phyloP scores from a whole-genome alignment of 2,113 vertebrate species.

The Hoplias malabaricus region DNA sequence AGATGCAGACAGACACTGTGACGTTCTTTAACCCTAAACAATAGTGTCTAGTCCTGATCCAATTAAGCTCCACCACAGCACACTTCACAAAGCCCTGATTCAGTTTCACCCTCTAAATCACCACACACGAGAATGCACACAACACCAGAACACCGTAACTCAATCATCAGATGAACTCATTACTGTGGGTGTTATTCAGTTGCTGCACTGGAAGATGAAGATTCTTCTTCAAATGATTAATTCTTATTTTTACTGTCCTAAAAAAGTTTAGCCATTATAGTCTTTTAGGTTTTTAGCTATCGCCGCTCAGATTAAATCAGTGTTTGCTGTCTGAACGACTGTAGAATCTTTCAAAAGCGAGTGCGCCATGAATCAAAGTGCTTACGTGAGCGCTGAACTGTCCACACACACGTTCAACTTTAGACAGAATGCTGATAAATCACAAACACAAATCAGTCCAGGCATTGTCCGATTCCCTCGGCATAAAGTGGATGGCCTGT shows the following conservation, averaged over 20 bases:
- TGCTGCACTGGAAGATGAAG: background rate
- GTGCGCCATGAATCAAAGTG: background rate
- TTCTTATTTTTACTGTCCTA: background rate
- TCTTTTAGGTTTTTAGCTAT: conserved; percentile 20
- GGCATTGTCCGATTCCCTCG: background rate
- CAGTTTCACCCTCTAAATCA: conserved; percentile 27
- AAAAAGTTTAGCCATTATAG: conserved; percentile 28
- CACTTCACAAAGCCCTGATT: conserved; percentile 18
- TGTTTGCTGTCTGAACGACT: background rate
- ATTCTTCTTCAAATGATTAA: conserved; percentile 21
- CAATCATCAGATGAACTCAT: conserved; percentile 37
- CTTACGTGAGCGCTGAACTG: background rate
- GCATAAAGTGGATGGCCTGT: background rate
- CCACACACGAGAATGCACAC: background rate
- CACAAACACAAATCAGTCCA: background rate
- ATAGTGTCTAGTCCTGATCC: conserved; percentile 15
- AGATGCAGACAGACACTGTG: background rate
- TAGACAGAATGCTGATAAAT: background rate
- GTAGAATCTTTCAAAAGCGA: background rate
- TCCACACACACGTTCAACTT: background rate
- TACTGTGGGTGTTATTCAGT: conserved; percentile 4
- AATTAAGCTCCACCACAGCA: conserved; percentile 27
- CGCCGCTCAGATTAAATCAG: conserved; percentile 4
- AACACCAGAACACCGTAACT: conserved; percentile 28
- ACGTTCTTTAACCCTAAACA: background rate